Evolutionary conservation across 1,140 invertebrate species (phyloP).

Genomic region (Teleopsis dalmanni): DNA sequence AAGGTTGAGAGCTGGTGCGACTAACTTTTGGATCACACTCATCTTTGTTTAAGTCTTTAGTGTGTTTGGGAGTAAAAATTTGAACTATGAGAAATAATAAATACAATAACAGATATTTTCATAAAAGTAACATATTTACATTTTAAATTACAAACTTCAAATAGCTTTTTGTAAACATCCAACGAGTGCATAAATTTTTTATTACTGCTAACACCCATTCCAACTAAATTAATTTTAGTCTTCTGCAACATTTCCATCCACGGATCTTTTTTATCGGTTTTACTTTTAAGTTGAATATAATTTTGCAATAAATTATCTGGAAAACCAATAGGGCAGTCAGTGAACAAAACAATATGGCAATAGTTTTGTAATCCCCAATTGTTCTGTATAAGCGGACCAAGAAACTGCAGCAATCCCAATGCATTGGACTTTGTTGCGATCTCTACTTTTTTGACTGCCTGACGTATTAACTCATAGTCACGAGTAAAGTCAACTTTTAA

Average conservation of each 20-base stretch:
- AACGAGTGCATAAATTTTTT: constrained; percentile 42
- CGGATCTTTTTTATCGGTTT: constrained; percentile 43
- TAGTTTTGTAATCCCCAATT: constrained; percentile 38
- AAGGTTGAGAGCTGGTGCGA: constrained; percentile 53
- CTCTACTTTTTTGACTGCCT: constrained; percentile 39
- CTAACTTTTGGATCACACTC: constrained; percentile 58
- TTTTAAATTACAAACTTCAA: constrained; percentile 28
- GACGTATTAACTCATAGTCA: constrained; percentile 38
- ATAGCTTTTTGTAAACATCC: constrained; percentile 29
- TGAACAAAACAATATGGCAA: constrained; percentile 34
- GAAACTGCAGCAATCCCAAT: constrained; percentile 28
- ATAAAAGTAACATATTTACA: constrained; percentile 12
- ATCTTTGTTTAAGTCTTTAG: constrained; percentile 43
- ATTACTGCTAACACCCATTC: constrained; percentile 52
- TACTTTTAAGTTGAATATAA: constrained; percentile 17
- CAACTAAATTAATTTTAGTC: constrained; percentile 67
- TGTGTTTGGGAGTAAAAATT: constrained; percentile 27
- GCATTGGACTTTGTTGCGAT: constrained; percentile 29
- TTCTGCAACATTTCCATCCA: constrained; percentile 70
- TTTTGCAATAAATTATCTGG: constrained; percentile 22
- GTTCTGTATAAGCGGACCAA: constrained; percentile 24
- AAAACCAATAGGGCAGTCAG: constrained; percentile 38
- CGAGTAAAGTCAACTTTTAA: constrained; percentile 41
- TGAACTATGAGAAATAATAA: constrained; percentile 20
- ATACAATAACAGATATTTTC: not conserved